Base-by-base conservation (phyloP, 2,888 invertebrate genomes). In the Folsomia candida region DNA sequence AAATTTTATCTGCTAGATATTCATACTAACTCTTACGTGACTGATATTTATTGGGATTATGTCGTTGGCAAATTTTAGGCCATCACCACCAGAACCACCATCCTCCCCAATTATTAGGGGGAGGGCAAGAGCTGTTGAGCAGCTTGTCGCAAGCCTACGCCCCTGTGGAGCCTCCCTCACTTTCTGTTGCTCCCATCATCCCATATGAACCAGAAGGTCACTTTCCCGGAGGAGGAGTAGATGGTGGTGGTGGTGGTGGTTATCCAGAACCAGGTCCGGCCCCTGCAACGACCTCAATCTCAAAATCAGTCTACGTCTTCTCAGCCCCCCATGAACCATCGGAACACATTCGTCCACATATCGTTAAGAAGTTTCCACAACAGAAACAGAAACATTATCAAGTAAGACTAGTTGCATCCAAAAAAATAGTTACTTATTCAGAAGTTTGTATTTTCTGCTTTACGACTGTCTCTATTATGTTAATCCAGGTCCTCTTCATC, bases 301-400 rank as follows among this genome's bases (percentile, higher is more conserved):
- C 64, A 11, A 64, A 64, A 64, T 64, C 64, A 11, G 64, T 64
- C 24, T 64, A 64, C n/a, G 51, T 64, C 24, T 64, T 47, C 64
- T 64, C 64, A 2, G 64, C 64, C 51, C 64, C 64, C 24, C 37
- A 25, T 20, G 64, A 64, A 9, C 64, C 64, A 6, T 37, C 22
- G 2, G 64, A 64, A 14, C 28, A 51, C 64, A 24, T 51, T 22
- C 64, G 22, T 2, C 64, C 64, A 22, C 47, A 64, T 47, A 25
- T 64, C 14, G 24, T 51, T 24, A 64, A 51, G 64, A 4, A 6
- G 4, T 64, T 64, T 28, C 64, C 64, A 3, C 24, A 22, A n/a
- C 47, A 37, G 28, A 64, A 64, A n/a, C 47, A 29, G 20, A 64
- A 64, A 25, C 64, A 64, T 24, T 64, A 51, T 24, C 64, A 64